A percentile compares a stretch with the other conserved stretches of the same genome.
Conservation (phyloP, 2,888 invertebrate species). For the Rhaphigaster nebulosa region DNA sequence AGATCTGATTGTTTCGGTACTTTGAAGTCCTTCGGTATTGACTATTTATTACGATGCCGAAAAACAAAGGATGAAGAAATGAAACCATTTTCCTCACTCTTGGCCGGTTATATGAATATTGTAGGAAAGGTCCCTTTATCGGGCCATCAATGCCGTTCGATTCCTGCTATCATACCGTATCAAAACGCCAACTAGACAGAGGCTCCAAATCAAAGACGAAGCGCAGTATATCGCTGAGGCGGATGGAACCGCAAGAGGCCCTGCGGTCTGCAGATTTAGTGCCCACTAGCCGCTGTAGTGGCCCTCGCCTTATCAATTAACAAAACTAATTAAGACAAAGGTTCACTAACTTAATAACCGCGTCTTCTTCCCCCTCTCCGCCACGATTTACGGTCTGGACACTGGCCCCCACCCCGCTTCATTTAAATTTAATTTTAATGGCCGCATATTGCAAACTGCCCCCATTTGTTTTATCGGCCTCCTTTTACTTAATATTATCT, state of each 20-base stretch:
- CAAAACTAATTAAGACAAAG: conserved; percentile 57
- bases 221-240: neutral
- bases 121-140: neutral
- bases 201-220: neutral
- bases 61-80: neutral
- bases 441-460: conserved; percentile 23
- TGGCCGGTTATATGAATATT: neutral
- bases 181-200: neutral
- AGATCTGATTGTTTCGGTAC: neutral
- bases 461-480: conserved; percentile 38
- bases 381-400: conserved; percentile 37
- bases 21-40: neutral
- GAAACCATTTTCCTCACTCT: neutral
- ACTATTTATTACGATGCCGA: neutral
- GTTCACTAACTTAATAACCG: conserved; percentile 45
- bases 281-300: conserved; percentile 46
- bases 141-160: neutral
- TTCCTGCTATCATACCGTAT: neutral
- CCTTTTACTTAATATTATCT: conserved; percentile 22
- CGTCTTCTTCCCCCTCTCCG: conserved; percentile 26
- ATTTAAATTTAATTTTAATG: conserved; percentile 37
- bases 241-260: conserved; percentile 2
- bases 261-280: conserved; percentile 48
- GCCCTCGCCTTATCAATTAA: conserved; percentile 51
- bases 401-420: neutral